phyloP scores from a whole-genome alignment of 2,797 vertebrate genomes.

The Micrastur ruficollis region DNA sequence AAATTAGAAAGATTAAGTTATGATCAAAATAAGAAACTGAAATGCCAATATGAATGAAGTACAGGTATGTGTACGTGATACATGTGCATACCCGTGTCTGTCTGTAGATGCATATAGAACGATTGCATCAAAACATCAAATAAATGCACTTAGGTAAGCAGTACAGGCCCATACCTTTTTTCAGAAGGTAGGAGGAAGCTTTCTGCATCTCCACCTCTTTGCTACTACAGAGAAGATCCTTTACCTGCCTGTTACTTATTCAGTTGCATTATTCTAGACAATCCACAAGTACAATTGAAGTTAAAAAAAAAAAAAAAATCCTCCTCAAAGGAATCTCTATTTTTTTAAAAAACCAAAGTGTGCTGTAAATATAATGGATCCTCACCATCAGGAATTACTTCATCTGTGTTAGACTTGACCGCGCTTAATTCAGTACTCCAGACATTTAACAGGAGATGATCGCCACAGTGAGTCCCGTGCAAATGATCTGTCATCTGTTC shows the following conservation, averaged over 20 bases:
- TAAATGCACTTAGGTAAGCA: not conserved
- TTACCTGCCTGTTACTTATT: not conserved
- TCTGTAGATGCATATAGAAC: not conserved
- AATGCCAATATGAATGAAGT: not conserved
- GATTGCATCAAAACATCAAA: not conserved
- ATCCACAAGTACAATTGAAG: slow-evolving; percentile 10
- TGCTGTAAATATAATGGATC: slow-evolving; percentile 41
- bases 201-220: not conserved
- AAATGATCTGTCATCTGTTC: not conserved
- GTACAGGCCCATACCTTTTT: not conserved
- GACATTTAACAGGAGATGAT: not conserved
- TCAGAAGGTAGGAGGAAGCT: not conserved
- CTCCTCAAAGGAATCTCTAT: slow-evolving; percentile 18
- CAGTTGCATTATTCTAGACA: slow-evolving; percentile 9
- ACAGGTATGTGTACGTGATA: not conserved
- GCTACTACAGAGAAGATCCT: not conserved
- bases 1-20: not conserved
- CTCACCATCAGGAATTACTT: not conserved
- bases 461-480: not conserved
- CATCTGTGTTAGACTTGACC: not conserved
- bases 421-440: not conserved
- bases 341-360: slow-evolving; percentile 48
- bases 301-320: not conserved
- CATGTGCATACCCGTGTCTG: not conserved
- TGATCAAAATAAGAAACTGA: not conserved